These are phyloP conservation scores for Enteromius argenteus DNA, from an alignment of 2,797 vertebrate genomes.

Conservation along the genomic window DNA sequence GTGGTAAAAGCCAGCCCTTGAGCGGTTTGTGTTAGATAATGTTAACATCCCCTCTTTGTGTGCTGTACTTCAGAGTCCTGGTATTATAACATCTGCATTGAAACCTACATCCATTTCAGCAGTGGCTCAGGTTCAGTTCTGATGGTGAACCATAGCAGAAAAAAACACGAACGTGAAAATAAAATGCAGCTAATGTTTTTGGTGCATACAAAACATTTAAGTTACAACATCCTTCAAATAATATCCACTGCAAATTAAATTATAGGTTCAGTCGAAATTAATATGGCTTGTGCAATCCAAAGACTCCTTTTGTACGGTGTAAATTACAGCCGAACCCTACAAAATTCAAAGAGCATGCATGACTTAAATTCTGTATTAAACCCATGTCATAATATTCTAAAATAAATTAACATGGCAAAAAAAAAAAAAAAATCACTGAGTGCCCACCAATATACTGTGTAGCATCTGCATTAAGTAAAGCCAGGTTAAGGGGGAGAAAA, in stretches of 20 bases:
- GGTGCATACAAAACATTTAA: background rate
- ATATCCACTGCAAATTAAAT: too few relatives aligned
- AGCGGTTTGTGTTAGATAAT: background rate
- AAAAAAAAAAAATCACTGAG: background rate
- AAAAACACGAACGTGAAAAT: background rate
- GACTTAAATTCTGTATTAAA: background rate
- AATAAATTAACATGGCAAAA: background rate
- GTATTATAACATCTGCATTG: background rate
- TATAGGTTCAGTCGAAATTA: background rate
- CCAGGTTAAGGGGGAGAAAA: background rate
- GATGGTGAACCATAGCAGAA: too few relatives aligned
- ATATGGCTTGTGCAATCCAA: background rate
- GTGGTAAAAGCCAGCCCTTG: background rate
- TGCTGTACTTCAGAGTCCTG: background rate
- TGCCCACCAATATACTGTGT: background rate
- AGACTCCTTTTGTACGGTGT: too few relatives aligned
- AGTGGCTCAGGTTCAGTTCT: background rate
- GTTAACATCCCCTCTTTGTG: background rate
- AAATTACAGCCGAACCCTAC: background rate
- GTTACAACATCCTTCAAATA: background rate
- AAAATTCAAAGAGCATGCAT: background rate
- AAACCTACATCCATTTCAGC: background rate
- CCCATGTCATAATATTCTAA: background rate
- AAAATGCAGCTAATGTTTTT: background rate
- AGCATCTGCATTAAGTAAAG: background rate